Evolutionary conservation across 2,888 invertebrate genomes (phyloP), one percentile per base, ranked within the genome.

Genomic region (Thymelicus sylvestris): DNA sequence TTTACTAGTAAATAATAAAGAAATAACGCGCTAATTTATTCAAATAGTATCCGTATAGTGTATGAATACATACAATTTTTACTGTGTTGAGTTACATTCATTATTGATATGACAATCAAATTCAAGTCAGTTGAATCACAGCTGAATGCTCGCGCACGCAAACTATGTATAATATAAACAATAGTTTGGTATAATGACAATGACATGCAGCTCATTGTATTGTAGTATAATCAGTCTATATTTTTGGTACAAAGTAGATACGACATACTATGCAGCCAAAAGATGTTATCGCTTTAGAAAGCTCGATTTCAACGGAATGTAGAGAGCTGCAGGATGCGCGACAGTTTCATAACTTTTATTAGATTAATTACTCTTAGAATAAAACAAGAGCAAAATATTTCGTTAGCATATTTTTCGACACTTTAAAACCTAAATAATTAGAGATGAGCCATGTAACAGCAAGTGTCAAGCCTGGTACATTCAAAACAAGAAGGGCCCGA

Each of bases 181-280:
- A 86, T 85, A 81, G 83, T 82, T 62, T 81, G 48, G 79, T 80
- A 83, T 55, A 59, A 80, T 83, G 85, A 83, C 83, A 85, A 80
- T 85, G 84, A 83, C 85, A 83, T 77, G 73, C 75, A 76, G 77
- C 73, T 75, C 75, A 76, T 74, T 76, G 77, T 80, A 82, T 82
- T 82, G 81, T 79, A 73, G 73, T 72, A 77, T 55, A 78, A 73
- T 77, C 76, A 71, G 74, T 80, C 67, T 76, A 75, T 76, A 76
- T 67, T 80, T 57, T 78, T 74, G 79, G 77, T 73, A 74, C 72
- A 55, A 64, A 69, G 52, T 60, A 64, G 24, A 48, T 65, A 70
- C 41, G 73, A 71, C 67, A 73, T 71, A 80, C 77, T 79, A 79
- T 79, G 71, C 72, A 79, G 79, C 77, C 75, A 79, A 80, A 74